Evolutionary conservation across 2,113 vertebrate species (phyloP).

Genomic region (Psittacara wagleri): DNA sequence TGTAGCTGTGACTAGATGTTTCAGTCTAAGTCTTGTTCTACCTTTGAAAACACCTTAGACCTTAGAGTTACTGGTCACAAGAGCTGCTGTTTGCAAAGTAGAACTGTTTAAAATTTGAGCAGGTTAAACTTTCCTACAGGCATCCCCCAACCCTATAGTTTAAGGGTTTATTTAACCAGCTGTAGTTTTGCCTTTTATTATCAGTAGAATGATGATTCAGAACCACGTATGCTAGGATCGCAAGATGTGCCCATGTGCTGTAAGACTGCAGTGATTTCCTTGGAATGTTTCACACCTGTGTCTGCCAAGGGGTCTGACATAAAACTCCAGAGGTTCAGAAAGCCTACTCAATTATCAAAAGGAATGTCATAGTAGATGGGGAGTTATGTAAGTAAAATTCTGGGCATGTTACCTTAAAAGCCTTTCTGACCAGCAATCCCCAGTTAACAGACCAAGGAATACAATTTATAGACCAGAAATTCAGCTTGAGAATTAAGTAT

Average conservation of each 20-base stretch:
- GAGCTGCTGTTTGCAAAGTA: not conserved
- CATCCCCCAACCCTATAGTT: not conserved
- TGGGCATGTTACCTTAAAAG: not conserved
- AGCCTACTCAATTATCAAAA: accelerated
- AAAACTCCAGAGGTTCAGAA: not conserved
- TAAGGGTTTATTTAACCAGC: not conserved
- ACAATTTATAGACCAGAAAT: not conserved
- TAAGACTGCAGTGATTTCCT: not conserved
- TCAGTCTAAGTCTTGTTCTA: not conserved
- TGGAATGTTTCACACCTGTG: not conserved
- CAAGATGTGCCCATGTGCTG: accelerated
- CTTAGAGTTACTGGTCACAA: not conserved
- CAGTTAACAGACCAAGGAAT: not conserved
- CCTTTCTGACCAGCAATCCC: not conserved
- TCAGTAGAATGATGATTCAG: not conserved
- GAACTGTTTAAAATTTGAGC: not conserved
- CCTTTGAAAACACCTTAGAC: not conserved
- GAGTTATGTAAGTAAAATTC: not conserved
- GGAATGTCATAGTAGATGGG: not conserved
- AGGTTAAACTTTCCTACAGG: not conserved
- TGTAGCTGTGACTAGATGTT: not conserved
- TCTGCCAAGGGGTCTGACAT: not conserved
- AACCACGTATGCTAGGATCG: not conserved
- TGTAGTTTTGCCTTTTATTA: not conserved
- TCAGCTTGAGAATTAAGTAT: not conserved